Base-by-base conservation (phyloP, 2,888 invertebrate species). In the Sphinx pinastri region DNA sequence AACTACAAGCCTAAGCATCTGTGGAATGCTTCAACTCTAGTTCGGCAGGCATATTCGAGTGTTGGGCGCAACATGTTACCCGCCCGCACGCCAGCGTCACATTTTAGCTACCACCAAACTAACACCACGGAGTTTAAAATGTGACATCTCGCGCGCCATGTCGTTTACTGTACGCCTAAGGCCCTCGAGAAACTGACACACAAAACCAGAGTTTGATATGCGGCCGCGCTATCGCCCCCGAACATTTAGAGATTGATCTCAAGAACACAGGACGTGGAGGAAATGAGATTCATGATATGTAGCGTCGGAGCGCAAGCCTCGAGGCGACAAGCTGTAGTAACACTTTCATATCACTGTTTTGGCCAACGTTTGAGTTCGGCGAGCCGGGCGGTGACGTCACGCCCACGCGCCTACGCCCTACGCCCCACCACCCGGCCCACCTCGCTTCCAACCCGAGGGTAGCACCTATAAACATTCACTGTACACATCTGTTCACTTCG, bases 261-360 rank as follows among this genome's bases (percentile, higher is more conserved):
- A 25, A 47, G 10, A 60, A 63, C 49, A 63, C 49, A 63, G 49
- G 63, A 63, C 49, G 59, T 59, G 49, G 52, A 67, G 66, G 80
- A 80, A 84, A 80, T 87, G 91, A 92, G 91, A 91, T 91, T 92
- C 90, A 85, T 92, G 92, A 92, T 92, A 92, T 91, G 91, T 91
- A 86, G 86, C 84, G 79, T 84, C 75, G 80, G 83, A 87, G 88
- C 85, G 86, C 81, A 86, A 87, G 89, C 88, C 89, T 84, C 77
- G 78, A 84, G 87, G 84, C 87, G 84, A 81, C 73, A 86, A 87
- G 86, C 86, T 84, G 58, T 67, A 38, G 14, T 58, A 67, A 59
- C 16, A 67, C 67, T 70, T 52, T 57, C 66, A 57, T 51, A 60
- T 70, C 51, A 45, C 38, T 70, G 54, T 47, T 70, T 70, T 70